These are phyloP conservation scores for Brenthis hecate DNA, from an alignment of 2,888 invertebrate species.

Conservation along the genomic window DNA sequence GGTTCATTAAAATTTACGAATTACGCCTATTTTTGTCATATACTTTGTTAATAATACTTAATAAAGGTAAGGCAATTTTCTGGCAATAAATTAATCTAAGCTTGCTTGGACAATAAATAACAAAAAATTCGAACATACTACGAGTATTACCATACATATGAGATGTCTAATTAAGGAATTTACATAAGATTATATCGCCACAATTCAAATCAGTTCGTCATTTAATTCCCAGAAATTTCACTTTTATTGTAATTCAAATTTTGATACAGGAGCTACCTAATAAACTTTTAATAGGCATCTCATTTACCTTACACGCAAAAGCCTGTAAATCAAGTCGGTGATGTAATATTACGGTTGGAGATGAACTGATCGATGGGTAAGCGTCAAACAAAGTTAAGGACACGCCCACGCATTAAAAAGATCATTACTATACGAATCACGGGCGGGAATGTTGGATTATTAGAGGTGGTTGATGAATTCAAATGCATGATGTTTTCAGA, in stretches of 20 bases:
- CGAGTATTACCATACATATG: background rate
- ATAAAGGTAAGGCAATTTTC: background rate
- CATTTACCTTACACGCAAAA: constrained; percentile 17
- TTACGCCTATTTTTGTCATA: background rate
- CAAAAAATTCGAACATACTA: background rate
- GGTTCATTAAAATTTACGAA: background rate
- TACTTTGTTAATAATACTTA: too few species aligned
- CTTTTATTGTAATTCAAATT: constrained; percentile 3
- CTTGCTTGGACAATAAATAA: background rate
- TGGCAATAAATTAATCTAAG: background rate
- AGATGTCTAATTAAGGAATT: background rate
- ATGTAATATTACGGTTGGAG: constrained; percentile 43
- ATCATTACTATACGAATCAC: constrained; percentile 41
- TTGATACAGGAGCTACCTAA: constrained; percentile 9
- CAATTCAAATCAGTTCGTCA: background rate
- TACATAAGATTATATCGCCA: background rate
- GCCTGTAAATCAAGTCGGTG: constrained; percentile 39
- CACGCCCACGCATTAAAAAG: constrained; percentile 50
- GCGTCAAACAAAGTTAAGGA: constrained; percentile 41
- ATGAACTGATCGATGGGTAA: constrained; percentile 47
- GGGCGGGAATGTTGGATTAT: constrained; percentile 35
- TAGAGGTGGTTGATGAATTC: constrained; percentile 32
- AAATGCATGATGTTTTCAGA: constrained; percentile 22
- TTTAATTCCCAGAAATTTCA: constrained; percentile 4
- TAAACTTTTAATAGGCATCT: constrained; percentile 22